Evolutionary conservation across 2,797 vertebrate species (phyloP), one percentile per base, ranked within the genome.

Genomic region (Macropus fuliginosus): DNA sequence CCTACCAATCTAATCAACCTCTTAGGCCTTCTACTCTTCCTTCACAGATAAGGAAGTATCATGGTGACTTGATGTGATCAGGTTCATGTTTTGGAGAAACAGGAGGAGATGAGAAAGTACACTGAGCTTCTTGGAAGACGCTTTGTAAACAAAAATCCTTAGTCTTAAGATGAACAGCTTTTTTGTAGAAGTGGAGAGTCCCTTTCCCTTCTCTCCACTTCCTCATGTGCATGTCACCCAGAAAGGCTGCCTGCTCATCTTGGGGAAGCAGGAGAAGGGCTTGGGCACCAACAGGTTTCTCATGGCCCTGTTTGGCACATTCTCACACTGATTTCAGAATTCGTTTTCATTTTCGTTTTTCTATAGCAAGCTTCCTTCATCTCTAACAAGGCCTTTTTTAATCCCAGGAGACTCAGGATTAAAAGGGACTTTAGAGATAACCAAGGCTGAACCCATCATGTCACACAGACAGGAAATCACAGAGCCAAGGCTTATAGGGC

Each of bases 81-180:
- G 55, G 31, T 50, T 50, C 55, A 18, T 21, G 52, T 66, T 93
- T 16, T 24, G 54, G 28, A 54, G 94, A 91, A 27, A 29, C 3
- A 52, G 1, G 31, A 40, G 13, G 18, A 3, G 6, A 16, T 9
- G 13, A 3, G 10, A 16, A 24, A 18, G 56, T 0, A 14, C 90
- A 46, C 0, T 1, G 14, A 55, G 24, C 54, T 8, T 31, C 55
- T 34, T 6, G 2, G n/a, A 21, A 62, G 92, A 52, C 27, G 29
- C 0, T 21, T 11, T 46, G 0, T 18, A 28, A 55, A 1, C 40
- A 9, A 11, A 46, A 13, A 57, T 28, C 0, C 27, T 5, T n/a
- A 11, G 21, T 1, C n/a, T 2, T 40, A 31, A 10, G 29, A 40
- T 0, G 12, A 6, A 5, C 81, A 1, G 66, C 29, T 10, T 54